Evolutionary conservation across 2,797 vertebrate genomes (phyloP).

Genomic region (Petrocephalus sullivani): DNA sequence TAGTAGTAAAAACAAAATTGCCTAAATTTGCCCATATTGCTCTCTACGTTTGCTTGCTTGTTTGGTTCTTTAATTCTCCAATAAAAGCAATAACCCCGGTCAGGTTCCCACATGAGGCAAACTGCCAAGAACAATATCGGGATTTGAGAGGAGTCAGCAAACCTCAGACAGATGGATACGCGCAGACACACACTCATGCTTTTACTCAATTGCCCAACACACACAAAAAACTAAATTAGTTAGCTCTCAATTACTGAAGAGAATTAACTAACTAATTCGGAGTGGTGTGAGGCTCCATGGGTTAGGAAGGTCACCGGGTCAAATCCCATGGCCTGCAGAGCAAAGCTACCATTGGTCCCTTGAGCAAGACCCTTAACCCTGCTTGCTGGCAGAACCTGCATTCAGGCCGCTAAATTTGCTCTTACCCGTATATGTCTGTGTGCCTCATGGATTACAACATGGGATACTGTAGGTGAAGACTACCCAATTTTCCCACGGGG

Average conservation of each 20-base stretch:
- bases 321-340: neutral
- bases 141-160: slow-evolving; percentile 41
- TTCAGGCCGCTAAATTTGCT: neutral
- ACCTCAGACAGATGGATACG: slow-evolving; percentile 49
- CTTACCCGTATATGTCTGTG: neutral
- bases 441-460: neutral
- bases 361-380: neutral
- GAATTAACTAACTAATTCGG: neutral
- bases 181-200: neutral
- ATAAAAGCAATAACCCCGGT: slow-evolving; percentile 34
- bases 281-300: neutral
- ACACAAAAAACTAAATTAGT: neutral
- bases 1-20: neutral
- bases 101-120: slow-evolving; percentile 38
- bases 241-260: neutral
- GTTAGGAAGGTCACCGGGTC: neutral
- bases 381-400: neutral
- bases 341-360: neutral
- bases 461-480: neutral
- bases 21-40: slow-evolving; percentile 16
- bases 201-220: neutral
- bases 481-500: neutral
- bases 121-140: slow-evolving; percentile 47
- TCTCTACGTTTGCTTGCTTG: neutral
- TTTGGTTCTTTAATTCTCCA: slow-evolving; percentile 32